A percentile compares a stretch with the other conserved stretches of the same genome.
Evolutionary conservation across 2,113 vertebrate species (phyloP).

Genomic region (Cyanoramphus novaezelandiae): DNA sequence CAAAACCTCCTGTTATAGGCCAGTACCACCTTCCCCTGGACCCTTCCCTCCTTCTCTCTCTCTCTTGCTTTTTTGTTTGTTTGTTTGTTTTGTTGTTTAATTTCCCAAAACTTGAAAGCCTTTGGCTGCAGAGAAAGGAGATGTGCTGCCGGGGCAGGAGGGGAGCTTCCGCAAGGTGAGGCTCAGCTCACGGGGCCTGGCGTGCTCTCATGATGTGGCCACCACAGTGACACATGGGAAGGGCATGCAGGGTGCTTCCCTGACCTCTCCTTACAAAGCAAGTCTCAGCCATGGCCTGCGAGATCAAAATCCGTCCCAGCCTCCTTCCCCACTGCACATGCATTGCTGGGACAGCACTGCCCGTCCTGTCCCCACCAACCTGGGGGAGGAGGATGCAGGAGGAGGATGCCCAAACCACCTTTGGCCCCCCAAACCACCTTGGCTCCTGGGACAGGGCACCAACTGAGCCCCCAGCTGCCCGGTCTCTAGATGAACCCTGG

Average conservation of each 20-base stretch:
- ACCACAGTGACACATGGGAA: background rate
- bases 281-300: background rate
- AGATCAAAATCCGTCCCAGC: background rate
- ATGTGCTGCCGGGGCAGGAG: accelerated
- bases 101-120: slow-evolving; percentile 68
- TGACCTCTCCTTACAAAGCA: background rate
- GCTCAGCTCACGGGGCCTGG: background rate
- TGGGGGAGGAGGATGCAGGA: background rate
- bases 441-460: background rate
- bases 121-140: slow-evolving; percentile 57
- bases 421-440: accelerated
- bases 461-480: background rate
- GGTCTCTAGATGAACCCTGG: background rate
- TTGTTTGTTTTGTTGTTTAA: slow-evolving; percentile 29
- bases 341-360: background rate
- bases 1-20: slow-evolving; percentile 49
- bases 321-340: background rate
- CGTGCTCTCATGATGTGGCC: background rate
- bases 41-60: background rate
- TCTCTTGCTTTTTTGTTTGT: background rate
- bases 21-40: slow-evolving; percentile 60
- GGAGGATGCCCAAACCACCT: background rate
- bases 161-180: background rate
- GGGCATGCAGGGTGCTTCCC: background rate
- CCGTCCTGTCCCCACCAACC: background rate